These are phyloP conservation scores for Pseudobourletiella spinata DNA, from an alignment of 1,140 invertebrate genomes.

Conservation along the genomic window DNA sequence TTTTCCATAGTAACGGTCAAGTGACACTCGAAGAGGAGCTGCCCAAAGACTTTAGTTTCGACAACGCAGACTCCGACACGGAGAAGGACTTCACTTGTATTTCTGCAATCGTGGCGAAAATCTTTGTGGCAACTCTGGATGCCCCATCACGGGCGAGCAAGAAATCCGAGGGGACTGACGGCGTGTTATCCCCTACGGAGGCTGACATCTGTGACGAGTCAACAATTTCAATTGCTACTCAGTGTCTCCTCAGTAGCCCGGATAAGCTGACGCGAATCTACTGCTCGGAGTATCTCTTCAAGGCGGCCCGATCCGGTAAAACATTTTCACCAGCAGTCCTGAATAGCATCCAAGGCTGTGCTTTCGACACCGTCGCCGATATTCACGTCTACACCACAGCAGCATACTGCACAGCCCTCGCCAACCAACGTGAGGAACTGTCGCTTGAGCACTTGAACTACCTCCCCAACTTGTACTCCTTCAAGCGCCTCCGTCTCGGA, in stretches of 20 bases:
- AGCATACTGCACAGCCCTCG: not conserved
- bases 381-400: not conserved
- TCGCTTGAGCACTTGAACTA: not conserved
- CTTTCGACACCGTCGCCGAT: not conserved
- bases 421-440: not conserved
- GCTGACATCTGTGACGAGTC: no score
- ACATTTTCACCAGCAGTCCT: not conserved
- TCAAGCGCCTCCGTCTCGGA: not conserved
- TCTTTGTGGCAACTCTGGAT: not conserved
- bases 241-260: not conserved
- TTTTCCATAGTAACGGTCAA: not conserved
- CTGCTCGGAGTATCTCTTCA: not conserved
- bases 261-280: not conserved
- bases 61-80: not conserved
- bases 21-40: not conserved
- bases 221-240: no score
- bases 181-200: no score
- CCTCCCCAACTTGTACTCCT: not conserved
- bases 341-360: not conserved
- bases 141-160: no score
- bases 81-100: not conserved
- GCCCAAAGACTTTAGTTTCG: not conserved
- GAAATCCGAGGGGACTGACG: no score
- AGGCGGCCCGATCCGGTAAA: not conserved
- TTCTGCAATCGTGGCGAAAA: not conserved